A percentile compares a stretch with the other conserved stretches of the same genome.
Evolutionary conservation across 2,113 vertebrate genomes (phyloP).

Genomic region (Gnathonemus echidnorhynchus): DNA sequence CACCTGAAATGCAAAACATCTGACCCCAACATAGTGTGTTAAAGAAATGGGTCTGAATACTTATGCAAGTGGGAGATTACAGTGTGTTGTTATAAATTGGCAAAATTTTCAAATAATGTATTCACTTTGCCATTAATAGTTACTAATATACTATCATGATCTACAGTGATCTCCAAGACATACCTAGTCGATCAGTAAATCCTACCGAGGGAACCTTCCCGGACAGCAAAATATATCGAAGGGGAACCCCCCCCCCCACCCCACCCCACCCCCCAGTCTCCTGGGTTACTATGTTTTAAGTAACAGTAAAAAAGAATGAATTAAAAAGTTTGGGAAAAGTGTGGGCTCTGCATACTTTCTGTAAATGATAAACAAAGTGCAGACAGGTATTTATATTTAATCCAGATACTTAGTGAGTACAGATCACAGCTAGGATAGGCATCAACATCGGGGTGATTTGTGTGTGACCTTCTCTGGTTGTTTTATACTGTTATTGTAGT

Average conservation of each 20-base stretch:
- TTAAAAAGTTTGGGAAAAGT: not conserved
- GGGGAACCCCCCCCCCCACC: not conserved
- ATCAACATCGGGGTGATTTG: not conserved
- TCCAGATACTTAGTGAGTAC: not conserved
- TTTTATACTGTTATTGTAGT: not conserved
- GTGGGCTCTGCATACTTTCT: not conserved
- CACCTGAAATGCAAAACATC: not conserved
- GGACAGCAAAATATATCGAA: not conserved
- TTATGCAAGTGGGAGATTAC: not conserved
- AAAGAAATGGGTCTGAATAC: not conserved
- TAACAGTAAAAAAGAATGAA: not conserved
- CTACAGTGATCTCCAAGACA: not conserved
- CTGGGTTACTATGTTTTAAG: not conserved
- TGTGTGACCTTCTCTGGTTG: not conserved
- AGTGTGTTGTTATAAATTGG: not conserved
- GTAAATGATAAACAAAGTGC: not conserved
- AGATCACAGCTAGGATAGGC: not conserved
- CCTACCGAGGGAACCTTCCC: not conserved
- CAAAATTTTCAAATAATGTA: not conserved
- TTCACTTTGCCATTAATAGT: not conserved
- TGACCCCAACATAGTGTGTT: not conserved
- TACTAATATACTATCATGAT: not conserved
- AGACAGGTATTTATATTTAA: not conserved
- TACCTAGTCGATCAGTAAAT: not conserved
- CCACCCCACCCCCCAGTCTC: not conserved